Conservation (phyloP, 2,797 vertebrate species). For the Natrix natrix region DNA sequence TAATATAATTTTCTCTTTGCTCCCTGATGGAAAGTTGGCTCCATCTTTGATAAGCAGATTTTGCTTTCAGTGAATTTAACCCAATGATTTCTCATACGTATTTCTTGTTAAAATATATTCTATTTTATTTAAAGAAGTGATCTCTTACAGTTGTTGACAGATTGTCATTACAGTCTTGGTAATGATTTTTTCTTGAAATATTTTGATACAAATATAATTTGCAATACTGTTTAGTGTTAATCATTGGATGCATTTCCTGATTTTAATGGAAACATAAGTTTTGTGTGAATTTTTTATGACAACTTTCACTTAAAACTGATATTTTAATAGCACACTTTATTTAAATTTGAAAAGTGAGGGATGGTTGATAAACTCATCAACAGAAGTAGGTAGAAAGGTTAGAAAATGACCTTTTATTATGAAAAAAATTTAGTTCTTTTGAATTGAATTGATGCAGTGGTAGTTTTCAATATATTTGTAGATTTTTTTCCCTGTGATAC, state of each 20-base stretch:
- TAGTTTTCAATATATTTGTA: neutral
- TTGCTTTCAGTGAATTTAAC: neutral
- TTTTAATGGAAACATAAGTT: slow-evolving; percentile 25
- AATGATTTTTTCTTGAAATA: neutral
- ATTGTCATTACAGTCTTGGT: slow-evolving; percentile 24
- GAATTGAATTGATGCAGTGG: neutral
- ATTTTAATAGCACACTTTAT: neutral
- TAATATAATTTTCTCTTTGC: neutral
- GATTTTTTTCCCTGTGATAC: too few relatives aligned
- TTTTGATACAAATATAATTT: slow-evolving; percentile 37
- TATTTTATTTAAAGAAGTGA: slow-evolving; percentile 19
- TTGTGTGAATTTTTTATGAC: slow-evolving; percentile 21
- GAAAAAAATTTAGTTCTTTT: neutral
- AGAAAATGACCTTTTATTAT: neutral
- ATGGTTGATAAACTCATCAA: neutral
- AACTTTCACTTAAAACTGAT: neutral
- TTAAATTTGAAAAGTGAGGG: slow-evolving; percentile 16
- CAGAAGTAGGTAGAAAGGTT: neutral
- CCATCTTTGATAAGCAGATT: neutral
- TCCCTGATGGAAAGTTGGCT: neutral
- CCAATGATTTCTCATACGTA: neutral
- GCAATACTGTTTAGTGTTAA: slow-evolving; percentile 36
- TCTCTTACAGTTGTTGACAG: slow-evolving; percentile 39
- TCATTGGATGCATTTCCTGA: slow-evolving; percentile 35
- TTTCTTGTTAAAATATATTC: neutral